A percentile compares a stretch with the other conserved stretches of the same genome.
These are phyloP conservation scores for Puffinus mauretanicus DNA, from an alignment of 2,113 vertebrate genomes.

Conservation along the genomic window DNA sequence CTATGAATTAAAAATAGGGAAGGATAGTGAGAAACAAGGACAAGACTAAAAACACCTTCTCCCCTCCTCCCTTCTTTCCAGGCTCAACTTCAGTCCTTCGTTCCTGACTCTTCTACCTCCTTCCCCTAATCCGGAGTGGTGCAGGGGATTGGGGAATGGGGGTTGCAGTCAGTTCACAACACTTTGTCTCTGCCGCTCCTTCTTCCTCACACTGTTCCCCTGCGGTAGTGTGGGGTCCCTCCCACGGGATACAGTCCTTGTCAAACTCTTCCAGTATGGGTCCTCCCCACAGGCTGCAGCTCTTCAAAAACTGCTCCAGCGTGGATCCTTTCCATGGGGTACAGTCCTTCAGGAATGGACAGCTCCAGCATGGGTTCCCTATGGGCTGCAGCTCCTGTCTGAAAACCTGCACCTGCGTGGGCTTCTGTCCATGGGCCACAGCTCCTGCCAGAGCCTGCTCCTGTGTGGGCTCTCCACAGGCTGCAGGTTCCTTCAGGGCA, in stretches of 20 bases:
- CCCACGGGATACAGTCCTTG: not conserved
- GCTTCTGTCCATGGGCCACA: not conserved
- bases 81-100: not conserved
- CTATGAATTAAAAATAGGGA: not conserved
- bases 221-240: not conserved
- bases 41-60: not conserved
- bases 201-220: not conserved
- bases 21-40: not conserved
- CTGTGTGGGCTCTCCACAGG: not conserved
- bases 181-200: not conserved
- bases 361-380: not conserved
- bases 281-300: not conserved
- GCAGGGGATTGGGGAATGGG: not conserved
- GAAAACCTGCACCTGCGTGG: too few species aligned
- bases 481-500: not conserved
- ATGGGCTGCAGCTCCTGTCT: not conserved
- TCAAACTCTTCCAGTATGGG: not conserved
- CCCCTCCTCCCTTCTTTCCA: not conserved
- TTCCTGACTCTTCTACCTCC: not conserved
- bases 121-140: not conserved
- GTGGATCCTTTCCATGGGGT: not conserved
- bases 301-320: not conserved
- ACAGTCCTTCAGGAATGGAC: not conserved
- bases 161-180: not conserved
- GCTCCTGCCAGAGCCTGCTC: not conserved